Percentiles rank a stretch among this genome's conserved stretches.
Evolutionary conservation across 92 coral and sea anemone species (phyloP).

Genomic region (Zoanthus solanderi): DNA sequence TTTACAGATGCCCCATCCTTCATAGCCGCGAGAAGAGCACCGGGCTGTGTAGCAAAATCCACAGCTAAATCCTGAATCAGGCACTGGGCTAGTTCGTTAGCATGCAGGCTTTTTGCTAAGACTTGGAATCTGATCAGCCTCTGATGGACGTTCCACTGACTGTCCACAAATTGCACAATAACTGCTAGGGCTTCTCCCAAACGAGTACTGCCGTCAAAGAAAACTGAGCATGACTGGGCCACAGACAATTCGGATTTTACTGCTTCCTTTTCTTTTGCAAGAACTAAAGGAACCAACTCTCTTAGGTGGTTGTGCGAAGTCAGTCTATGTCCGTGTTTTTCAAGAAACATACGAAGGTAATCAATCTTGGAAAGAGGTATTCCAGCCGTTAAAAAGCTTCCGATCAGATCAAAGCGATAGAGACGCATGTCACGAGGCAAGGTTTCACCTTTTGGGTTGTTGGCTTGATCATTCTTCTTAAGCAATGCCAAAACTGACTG

Average conservation of each 20-base stretch:
- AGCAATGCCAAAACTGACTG: constrained; percentile 23
- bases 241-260: constrained; percentile 31
- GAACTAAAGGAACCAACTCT: constrained; percentile 55
- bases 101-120: background rate
- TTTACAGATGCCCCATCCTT: background rate
- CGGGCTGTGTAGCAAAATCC: constrained; percentile 55
- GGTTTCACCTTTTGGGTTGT: background rate
- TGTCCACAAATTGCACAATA: too few relatives aligned
- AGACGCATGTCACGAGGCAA: background rate
- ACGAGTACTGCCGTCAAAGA: constrained; percentile 61
- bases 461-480: constrained; percentile 20
- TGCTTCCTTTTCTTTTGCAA: constrained; percentile 37
- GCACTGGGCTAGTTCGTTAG: constrained; percentile 56
- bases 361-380: constrained; percentile 44
- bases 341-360: constrained; percentile 53
- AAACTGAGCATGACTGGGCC: constrained; percentile 25
- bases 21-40: constrained; percentile 20
- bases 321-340: background rate
- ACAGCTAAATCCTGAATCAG: constrained; percentile 59
- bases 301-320: background rate
- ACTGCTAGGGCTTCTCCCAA: background rate
- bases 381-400: constrained; percentile 3
- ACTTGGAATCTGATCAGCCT: background rate
- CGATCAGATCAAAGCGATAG: constrained; percentile 11
- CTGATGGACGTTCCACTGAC: background rate